Conservation (phyloP, 2,888 invertebrate genomes). For the Philopedon plagiatum region DNA sequence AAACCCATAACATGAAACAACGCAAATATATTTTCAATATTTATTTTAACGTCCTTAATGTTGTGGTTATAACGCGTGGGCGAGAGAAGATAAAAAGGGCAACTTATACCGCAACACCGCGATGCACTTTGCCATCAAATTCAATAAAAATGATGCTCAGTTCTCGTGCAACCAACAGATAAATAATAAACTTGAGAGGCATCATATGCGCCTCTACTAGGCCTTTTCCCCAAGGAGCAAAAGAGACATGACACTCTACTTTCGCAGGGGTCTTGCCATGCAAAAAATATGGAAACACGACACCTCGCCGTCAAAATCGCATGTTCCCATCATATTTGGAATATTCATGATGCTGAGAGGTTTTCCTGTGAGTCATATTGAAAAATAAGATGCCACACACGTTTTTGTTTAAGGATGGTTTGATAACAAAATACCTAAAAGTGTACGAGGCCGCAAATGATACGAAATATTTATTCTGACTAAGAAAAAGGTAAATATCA, state of each 20-base stretch:
- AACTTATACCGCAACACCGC: constrained; percentile 43
- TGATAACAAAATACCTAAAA: constrained; percentile 15
- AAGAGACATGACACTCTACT: constrained; percentile 69
- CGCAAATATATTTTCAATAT: constrained; percentile 24
- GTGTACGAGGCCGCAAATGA: background rate
- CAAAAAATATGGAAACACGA: constrained; percentile 66
- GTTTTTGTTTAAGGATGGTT: constrained; percentile 13
- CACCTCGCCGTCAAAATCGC: constrained; percentile 54
- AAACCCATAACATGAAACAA: constrained; percentile 19
- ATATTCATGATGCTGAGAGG: constrained; percentile 35
- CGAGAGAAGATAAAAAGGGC: constrained; percentile 20
- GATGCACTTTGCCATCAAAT: constrained; percentile 57
- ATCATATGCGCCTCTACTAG: constrained; percentile 56
- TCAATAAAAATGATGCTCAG: constrained; percentile 58
- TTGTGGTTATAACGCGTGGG: constrained; percentile 29
- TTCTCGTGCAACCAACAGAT: constrained; percentile 59
- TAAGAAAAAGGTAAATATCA: background rate
- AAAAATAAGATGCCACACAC: constrained; percentile 12
- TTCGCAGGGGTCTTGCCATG: constrained; percentile 62
- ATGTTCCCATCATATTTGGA: constrained; percentile 36
- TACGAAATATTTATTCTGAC: background rate
- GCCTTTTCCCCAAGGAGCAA: constrained; percentile 61
- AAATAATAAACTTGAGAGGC: constrained; percentile 60
- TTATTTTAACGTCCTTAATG: constrained; percentile 16
- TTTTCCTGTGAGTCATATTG: constrained; percentile 21